Evolutionary conservation across 2,888 invertebrate genomes (phyloP).

Genomic region (Catonia carolina): DNA sequence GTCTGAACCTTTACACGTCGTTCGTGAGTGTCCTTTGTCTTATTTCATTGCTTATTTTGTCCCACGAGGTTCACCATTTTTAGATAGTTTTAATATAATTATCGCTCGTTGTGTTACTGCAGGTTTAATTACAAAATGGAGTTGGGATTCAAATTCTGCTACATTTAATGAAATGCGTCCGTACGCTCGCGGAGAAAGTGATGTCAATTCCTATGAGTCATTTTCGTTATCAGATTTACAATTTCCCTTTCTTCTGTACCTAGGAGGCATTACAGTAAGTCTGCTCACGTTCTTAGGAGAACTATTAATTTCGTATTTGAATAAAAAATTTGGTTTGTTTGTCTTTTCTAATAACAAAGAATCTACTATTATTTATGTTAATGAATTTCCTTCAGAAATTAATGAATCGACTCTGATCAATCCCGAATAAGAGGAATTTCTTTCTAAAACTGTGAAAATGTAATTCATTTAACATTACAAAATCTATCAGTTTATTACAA

Average conservation of each 20-base stretch:
- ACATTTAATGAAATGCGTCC: not conserved
- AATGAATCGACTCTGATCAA: no score
- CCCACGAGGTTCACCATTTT: not conserved
- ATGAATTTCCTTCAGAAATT: no score
- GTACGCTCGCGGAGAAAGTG: not conserved
- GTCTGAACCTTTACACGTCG: not conserved
- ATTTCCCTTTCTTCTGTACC: slow-evolving; percentile 27
- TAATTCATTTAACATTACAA: no score
- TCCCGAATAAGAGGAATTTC: no score
- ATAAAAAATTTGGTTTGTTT: no score
- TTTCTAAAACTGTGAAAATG: no score
- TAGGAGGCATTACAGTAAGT: slow-evolving; percentile 23
- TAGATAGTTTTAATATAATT: slow-evolving; percentile 4
- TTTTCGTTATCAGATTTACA: slow-evolving; percentile 28
- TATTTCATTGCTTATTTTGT: slow-evolving; percentile 1
- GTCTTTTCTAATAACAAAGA: no score
- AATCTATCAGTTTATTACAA: no score
- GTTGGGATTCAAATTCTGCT: not conserved
- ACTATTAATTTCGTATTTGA: not conserved
- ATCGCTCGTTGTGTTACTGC: slow-evolving; percentile 3
- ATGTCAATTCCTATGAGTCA: not conserved
- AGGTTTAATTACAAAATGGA: not conserved
- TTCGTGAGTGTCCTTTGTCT: slow-evolving; percentile 3
- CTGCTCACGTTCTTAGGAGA: slow-evolving; percentile 12
- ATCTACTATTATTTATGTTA: no score